Evolutionary conservation across 2,113 vertebrate genomes (phyloP).

Genomic region (Scopus umbretta): DNA sequence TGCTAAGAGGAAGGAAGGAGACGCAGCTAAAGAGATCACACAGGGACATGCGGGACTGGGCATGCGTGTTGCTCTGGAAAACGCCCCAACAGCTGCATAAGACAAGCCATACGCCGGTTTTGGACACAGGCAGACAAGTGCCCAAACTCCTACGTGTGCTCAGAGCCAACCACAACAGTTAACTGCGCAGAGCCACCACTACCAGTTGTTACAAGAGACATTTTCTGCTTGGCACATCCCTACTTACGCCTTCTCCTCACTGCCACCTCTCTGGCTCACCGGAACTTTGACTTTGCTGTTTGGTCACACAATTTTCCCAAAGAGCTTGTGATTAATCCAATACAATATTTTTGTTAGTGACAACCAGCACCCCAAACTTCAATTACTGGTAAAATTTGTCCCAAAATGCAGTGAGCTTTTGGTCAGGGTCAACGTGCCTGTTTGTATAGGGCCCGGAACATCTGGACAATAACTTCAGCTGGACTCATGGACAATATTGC

Average conservation of each 20-base stretch:
- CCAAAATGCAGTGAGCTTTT: background rate
- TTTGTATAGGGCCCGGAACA: background rate
- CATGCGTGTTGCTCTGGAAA: background rate
- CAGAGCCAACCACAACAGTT: background rate
- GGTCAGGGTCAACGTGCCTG: background rate
- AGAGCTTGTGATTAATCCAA: background rate
- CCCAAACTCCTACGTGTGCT: background rate
- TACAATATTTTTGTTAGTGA: background rate
- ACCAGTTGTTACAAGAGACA: accelerated
- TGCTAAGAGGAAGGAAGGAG: background rate
- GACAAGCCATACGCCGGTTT: accelerated
- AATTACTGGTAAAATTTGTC: background rate
- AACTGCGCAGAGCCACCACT: background rate
- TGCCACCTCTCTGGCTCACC: background rate
- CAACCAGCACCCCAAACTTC: background rate
- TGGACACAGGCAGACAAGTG: background rate
- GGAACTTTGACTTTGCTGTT: background rate
- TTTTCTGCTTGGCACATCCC: background rate
- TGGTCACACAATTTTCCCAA: background rate
- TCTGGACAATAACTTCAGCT: background rate
- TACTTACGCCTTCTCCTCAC: background rate
- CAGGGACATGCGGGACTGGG: background rate
- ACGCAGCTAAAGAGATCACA: background rate
- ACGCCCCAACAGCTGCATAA: background rate
- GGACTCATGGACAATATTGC: background rate